Base-by-base conservation (phyloP, 2,113 vertebrate genomes). In the Polypterus senegalus region DNA sequence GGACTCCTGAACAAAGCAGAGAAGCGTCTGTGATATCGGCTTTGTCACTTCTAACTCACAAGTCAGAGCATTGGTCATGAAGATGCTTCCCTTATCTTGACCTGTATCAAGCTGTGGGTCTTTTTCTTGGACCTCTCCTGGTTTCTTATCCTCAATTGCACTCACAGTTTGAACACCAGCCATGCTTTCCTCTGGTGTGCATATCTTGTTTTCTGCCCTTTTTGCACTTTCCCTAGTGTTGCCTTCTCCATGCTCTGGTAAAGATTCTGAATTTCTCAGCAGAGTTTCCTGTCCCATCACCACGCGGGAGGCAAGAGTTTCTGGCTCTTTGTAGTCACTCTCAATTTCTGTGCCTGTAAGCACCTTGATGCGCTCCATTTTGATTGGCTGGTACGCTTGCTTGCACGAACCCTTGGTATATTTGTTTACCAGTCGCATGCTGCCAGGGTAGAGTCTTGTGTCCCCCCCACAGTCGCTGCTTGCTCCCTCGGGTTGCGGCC, bases 241-340 rank as follows among this genome's bases (percentile, higher is more conserved):
- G 53, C 68, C 71, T 47, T 54, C 74, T 67, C 73, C 78, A 60
- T 69, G 75, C 7, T 5, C 60, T 2, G 5, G 8, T 6, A 4
- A 64, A 1, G 66, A 70, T 52, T 88, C 83, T 66, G 74, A 76
- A 51, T 74, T 75, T 62, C 77, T 83, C 53, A 86, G 74, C 63
- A 76, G 67, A 0, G 91, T 88, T 72, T 97, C 92, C 74, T 95
- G 87, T 1, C 92, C 93, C 91, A 94, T 94, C 60, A 93, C 93
- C 7, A 93, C 88, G 65, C 92, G 77, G 46, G 88, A 77, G 61
- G 91, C 91, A 64, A 91, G 80, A 4, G 77, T 75, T 8, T 84
- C 80, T 49, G 74, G 70, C 58, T 86, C 82, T 70, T 78, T 81
- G 66, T 76, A 84, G 68, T 88, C 84, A 61, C 86, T 87, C 59